phyloP scores from a whole-genome alignment of 2,113 vertebrate species.

The Falcunculus frontatus region DNA sequence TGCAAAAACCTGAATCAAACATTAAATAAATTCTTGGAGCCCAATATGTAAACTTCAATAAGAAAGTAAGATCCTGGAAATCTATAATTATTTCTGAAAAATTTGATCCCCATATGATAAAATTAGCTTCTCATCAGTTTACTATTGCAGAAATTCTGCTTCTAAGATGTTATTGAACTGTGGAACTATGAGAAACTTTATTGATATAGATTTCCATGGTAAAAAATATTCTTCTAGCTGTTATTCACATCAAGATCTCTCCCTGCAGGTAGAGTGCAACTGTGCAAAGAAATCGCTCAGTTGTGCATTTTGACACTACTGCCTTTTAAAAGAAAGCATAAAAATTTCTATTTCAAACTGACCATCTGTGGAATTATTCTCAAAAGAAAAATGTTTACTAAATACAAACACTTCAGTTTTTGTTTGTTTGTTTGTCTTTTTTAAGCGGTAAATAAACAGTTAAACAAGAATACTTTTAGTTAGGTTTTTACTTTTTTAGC shows the following conservation, averaged over 20 bases:
- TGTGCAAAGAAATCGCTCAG: not conserved
- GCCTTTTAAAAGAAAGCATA: not conserved
- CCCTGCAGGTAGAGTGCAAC: not conserved
- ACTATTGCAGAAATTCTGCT: not conserved
- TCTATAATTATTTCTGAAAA: not conserved
- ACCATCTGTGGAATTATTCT: not conserved
- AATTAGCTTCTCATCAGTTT: not conserved
- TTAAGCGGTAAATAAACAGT: accelerated
- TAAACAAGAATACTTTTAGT: not conserved
- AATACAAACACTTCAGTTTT: not conserved
- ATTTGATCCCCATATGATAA: not conserved
- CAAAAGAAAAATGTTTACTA: not conserved
- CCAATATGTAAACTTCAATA: not conserved
- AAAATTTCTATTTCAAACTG: not conserved
- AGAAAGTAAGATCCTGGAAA: not conserved
- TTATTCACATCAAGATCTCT: not conserved
- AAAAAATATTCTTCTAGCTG: not conserved
- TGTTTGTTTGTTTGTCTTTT: not conserved
- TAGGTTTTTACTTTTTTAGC: not conserved
- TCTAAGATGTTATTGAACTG: not conserved
- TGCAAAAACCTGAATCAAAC: not conserved
- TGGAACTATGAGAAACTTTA: not conserved
- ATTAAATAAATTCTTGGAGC: not conserved
- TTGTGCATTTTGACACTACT: not conserved
- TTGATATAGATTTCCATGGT: not conserved